Base-by-base conservation (phyloP, 2,888 invertebrate genomes). In the Zootermopsis nevadensis region DNA sequence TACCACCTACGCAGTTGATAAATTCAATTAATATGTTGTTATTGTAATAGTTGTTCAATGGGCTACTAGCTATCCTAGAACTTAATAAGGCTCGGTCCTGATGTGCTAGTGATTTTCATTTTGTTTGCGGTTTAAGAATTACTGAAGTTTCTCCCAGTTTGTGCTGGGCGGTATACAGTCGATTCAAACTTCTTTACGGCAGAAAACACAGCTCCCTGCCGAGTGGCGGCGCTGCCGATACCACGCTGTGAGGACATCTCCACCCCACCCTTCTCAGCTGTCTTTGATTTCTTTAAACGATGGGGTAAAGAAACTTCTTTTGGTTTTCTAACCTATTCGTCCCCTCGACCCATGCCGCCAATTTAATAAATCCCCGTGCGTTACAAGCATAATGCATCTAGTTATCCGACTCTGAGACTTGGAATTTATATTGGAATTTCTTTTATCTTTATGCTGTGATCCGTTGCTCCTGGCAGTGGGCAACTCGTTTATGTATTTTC, bases 281-380 rank as follows among this genome's bases (percentile, higher is more conserved):
- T 66, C 10, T 66, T 66, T 66, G 66, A 66, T 33, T 67, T 67
- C 67, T 30, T 30, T n/a, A 30, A 67, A 67, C 60, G 60, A 27
- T n/a, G 66, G 66, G 27, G 66, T 66, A 69, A 69, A 31, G 31
- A 69, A 69, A 69, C 69, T 69, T 69, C 69, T 69, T 69, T 69
- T 3, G 60, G n/a, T 60, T 60, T 31, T 69, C 22, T 31, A 27
- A 66, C 22, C 2, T 33, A 33, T 31, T 31, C 31, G 4, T 60
- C 6, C 60, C 27, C n/a, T 3, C 27, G 8, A 15, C 33, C 69
- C 33, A 69, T 69, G 69, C 69, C 69, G 12, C 69, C 31, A 69
- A 69, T 69, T 69, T 69, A 69, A 69, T 31, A 69, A 69, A 69
- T 69, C 31, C n/a, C 69, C 33, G 22, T 69, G 33, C 33, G 31